Percentiles rank a stretch among this genome's conserved stretches.
These are phyloP conservation scores for Apodemia hepburni DNA, from an alignment of 2,888 invertebrate genomes.

Conservation along the genomic window DNA sequence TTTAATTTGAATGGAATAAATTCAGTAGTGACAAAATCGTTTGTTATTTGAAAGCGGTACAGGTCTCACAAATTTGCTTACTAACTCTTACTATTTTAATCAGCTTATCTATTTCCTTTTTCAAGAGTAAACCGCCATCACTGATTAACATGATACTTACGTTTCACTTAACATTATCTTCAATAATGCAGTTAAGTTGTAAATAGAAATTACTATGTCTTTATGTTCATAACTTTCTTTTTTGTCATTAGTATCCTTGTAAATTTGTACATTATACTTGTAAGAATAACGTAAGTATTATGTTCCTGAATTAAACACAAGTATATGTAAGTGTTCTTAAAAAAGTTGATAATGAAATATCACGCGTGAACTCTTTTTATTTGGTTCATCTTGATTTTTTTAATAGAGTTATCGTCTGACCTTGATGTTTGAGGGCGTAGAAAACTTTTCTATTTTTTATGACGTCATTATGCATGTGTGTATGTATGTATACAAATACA, in stretches of 20 bases:
- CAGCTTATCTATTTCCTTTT: conserved; percentile 9
- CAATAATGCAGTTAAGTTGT: background rate
- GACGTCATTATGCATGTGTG: too few relatives aligned
- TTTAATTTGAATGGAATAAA: background rate
- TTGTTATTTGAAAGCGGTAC: conserved; percentile 15
- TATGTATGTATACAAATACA: too few relatives aligned
- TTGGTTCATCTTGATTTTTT: too few relatives aligned
- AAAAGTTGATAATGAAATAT: too few relatives aligned
- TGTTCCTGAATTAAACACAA: background rate
- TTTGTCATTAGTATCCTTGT: too few relatives aligned
- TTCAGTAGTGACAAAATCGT: background rate
- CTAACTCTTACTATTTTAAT: conserved; percentile 7
- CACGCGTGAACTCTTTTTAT: too few relatives aligned
- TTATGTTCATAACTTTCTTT: background rate
- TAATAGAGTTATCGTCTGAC: too few relatives aligned
- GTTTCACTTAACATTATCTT: background rate
- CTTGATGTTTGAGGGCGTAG: too few relatives aligned
- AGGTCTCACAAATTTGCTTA: conserved; percentile 15
- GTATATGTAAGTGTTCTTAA: background rate
- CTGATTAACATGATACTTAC: conserved; percentile 7
- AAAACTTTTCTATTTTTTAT: too few relatives aligned
- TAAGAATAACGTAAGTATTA: conserved; percentile 3
- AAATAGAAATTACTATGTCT: background rate
- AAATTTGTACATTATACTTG: background rate
- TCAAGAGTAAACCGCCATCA: background rate